phyloP scores from a whole-genome alignment of 64 coral and sea anemone species.

The Orbicella faveolata region DNA sequence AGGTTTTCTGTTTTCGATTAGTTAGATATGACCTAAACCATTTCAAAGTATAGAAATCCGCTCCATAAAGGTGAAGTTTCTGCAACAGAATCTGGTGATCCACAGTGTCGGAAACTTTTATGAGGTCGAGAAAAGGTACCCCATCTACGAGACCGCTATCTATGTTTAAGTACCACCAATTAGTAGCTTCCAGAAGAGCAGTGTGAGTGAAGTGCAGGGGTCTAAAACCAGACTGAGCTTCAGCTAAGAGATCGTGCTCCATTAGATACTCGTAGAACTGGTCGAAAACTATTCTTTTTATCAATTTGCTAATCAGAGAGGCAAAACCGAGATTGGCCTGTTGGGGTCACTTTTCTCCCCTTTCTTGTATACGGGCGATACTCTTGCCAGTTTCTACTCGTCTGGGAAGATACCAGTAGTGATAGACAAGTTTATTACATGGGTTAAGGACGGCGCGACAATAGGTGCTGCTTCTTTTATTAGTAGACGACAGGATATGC shows the following conservation, averaged over 20 bases:
- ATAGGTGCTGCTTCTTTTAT: constrained; percentile 51
- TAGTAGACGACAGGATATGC: constrained; percentile 37
- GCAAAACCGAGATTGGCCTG: neutral
- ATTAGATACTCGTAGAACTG: neutral
- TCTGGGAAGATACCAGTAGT: constrained; percentile 16
- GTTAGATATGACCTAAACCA: no score
- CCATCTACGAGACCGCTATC: neutral
- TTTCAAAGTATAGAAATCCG: no score
- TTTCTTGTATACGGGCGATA: no score
- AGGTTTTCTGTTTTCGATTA: neutral
- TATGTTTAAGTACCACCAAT: neutral
- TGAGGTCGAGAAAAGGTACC: neutral
- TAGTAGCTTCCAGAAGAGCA: neutral
- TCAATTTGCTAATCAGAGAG: constrained; percentile 14
- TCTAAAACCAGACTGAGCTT: neutral
- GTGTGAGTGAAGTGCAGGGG: neutral
- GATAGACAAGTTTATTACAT: constrained; percentile 25
- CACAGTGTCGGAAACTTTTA: neutral
- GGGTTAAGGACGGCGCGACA: constrained; percentile 9
- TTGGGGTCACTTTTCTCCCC: neutral
- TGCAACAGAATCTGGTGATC: neutral
- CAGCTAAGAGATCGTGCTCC: neutral
- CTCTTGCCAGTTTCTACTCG: constrained; percentile 13
- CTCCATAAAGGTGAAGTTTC: neutral
- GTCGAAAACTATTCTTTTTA: neutral